phyloP scores from a whole-genome alignment of 2,113 vertebrate genomes.

The Ceratotherium simum region DNA sequence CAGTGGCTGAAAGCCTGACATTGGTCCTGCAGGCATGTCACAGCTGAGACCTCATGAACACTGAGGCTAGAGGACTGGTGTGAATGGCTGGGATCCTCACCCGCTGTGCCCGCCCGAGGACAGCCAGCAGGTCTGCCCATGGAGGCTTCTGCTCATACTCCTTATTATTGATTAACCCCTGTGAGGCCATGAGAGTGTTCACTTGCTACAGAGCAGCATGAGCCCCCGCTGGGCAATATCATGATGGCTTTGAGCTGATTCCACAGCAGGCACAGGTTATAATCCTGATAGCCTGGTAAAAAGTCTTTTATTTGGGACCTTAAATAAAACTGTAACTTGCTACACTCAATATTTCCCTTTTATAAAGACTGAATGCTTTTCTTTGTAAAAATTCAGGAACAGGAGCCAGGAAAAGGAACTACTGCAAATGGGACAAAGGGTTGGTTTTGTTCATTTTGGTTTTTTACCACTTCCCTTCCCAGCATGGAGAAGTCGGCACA shows the following conservation, averaged over 20 bases:
- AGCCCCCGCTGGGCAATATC: not conserved
- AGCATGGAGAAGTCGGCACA: not conserved
- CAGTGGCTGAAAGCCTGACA: not conserved
- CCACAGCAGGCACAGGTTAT: not conserved
- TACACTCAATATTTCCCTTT: not conserved
- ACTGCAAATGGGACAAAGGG: not conserved
- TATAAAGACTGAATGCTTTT: not conserved
- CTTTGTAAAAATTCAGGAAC: not conserved
- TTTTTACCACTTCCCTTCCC: not conserved
- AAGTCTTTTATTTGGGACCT: not conserved
- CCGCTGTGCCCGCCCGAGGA: not conserved
- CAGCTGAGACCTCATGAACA: not conserved
- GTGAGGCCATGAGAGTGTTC: not conserved
- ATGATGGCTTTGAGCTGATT: not conserved
- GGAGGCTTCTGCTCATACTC: not conserved
- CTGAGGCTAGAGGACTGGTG: not conserved
- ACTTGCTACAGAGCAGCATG: not conserved
- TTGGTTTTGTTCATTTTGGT: not conserved
- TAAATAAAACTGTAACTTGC: constrained; percentile 33
- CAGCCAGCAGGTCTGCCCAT: not conserved
- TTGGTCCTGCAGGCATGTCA: not conserved
- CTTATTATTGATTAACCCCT: not conserved
- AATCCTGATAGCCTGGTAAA: not conserved
- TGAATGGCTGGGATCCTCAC: not conserved
- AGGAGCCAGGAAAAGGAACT: not conserved